phyloP scores from a whole-genome alignment of 1,140 invertebrate species.

The Bombus cullumanus region DNA sequence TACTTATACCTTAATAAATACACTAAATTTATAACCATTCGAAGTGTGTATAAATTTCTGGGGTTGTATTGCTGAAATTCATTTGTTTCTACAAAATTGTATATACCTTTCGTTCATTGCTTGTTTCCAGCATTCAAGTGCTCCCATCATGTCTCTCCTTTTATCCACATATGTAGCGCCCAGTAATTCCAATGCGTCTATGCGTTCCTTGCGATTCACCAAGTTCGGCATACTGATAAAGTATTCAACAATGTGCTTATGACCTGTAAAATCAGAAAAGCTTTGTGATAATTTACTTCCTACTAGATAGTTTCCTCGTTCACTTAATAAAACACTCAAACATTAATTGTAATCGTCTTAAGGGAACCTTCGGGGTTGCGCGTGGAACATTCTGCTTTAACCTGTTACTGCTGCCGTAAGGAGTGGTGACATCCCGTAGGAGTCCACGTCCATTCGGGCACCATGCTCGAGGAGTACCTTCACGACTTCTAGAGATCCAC shows the following conservation, averaged over 20 bases:
- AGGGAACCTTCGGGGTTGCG: slow-evolving; percentile 58
- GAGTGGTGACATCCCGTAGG: slow-evolving; percentile 97
- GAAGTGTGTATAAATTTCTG: no score
- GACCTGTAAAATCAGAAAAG: slow-evolving; percentile 83
- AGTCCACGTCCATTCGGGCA: slow-evolving; percentile 96
- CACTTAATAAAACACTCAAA: slow-evolving; percentile 42
- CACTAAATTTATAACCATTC: no score
- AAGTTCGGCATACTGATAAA: slow-evolving; percentile 87
- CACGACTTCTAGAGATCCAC: slow-evolving; percentile 95
- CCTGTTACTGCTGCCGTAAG: slow-evolving; percentile 94
- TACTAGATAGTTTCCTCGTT: slow-evolving; percentile 15
- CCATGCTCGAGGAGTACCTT: slow-evolving; percentile 94
- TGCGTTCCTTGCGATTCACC: slow-evolving; percentile 90
- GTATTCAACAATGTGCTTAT: slow-evolving; percentile 96
- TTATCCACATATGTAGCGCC: slow-evolving; percentile 99
- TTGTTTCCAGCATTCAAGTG: slow-evolving; percentile 93
- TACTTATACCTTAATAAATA: no score
- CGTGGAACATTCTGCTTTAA: slow-evolving; percentile 64
- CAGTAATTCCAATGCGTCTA: slow-evolving; percentile 95
- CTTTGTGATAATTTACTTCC: slow-evolving; percentile 15
- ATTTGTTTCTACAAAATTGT: not conserved
- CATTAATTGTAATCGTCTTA: slow-evolving; percentile 57
- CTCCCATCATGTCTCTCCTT: slow-evolving; percentile 95
- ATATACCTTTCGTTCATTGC: slow-evolving; percentile 92
- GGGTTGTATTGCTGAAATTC: no score